These are phyloP conservation scores for Nipponacmea schrenckii DNA, from an alignment of 2,888 invertebrate species.

Conservation along the genomic window DNA sequence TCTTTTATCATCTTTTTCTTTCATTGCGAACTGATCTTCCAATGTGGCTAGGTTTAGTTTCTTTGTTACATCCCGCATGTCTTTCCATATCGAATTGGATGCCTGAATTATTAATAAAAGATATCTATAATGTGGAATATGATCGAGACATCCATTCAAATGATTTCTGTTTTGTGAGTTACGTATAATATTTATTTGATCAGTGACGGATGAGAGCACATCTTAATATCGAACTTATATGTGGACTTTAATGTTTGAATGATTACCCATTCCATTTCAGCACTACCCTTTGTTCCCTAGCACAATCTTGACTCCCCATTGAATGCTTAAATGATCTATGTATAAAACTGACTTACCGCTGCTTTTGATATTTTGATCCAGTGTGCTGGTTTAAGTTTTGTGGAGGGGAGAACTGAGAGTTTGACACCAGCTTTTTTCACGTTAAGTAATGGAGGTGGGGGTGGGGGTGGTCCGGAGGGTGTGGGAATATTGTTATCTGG, in stretches of 20 bases:
- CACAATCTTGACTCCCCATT: too few species aligned
- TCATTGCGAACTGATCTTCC: constrained; percentile 43
- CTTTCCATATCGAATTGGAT: constrained; percentile 27
- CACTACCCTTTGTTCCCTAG: too few species aligned
- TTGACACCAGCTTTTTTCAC: constrained; percentile 11
- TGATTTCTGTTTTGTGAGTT: neutral
- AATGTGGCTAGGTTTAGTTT: constrained; percentile 36
- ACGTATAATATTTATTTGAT: too few species aligned
- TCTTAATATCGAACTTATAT: too few species aligned
- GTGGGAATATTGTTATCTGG: constrained; percentile 17
- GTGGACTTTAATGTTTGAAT: too few species aligned
- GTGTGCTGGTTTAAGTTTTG: constrained; percentile 45
- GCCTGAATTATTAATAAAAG: constrained; percentile 27
- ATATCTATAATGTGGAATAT: too few species aligned
- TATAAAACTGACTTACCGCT: constrained; percentile 31
- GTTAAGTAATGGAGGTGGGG: constrained; percentile 14
- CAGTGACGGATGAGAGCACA: too few species aligned
- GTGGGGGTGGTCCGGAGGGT: constrained; percentile 13
- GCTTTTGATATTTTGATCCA: constrained; percentile 43
- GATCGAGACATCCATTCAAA: too few species aligned
- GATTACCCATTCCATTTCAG: too few species aligned
- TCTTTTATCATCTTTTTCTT: constrained; percentile 30
- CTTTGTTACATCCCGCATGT: constrained; percentile 25
- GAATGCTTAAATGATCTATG: too few species aligned
- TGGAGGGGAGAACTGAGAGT: constrained; percentile 12